These are phyloP conservation scores for Brachymystax lenok DNA, from an alignment of 2,797 vertebrate species.

Conservation along the genomic window DNA sequence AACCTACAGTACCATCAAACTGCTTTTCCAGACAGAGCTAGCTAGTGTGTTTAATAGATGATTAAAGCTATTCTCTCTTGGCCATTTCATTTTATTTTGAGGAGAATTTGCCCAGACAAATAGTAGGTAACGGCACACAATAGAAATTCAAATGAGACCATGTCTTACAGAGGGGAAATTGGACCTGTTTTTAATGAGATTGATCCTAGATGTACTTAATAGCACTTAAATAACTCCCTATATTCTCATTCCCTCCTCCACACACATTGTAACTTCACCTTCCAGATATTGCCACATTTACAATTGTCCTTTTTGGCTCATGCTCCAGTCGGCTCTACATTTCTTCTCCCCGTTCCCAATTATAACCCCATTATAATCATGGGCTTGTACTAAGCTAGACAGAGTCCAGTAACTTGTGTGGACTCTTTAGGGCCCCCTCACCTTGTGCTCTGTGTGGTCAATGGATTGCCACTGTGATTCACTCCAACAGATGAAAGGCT, in stretches of 20 bases:
- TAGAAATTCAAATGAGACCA: background rate
- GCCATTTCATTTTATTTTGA: background rate
- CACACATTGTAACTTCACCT: background rate
- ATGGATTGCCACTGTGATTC: constrained; percentile 1
- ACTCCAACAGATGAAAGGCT: background rate
- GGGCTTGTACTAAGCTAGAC: background rate
- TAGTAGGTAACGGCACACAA: background rate
- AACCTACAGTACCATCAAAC: background rate
- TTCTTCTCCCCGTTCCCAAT: background rate
- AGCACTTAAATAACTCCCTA: background rate
- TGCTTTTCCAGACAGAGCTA: background rate
- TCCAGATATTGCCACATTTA: background rate
- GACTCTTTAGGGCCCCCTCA: background rate
- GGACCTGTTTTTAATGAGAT: background rate
- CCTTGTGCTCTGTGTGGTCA: constrained; percentile 42
- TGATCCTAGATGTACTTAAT: background rate
- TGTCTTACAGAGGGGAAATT: background rate
- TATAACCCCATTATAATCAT: background rate
- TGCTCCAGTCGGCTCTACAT: background rate
- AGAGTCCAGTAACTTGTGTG: background rate
- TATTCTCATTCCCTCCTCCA: background rate
- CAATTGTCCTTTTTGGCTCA: background rate
- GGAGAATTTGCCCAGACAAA: background rate
- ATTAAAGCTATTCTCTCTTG: background rate
- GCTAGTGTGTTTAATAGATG: background rate